A percentile compares a stretch with the other conserved stretches of the same genome.
phyloP scores from a whole-genome alignment of 2,797 vertebrate species.

The Petrocephalus schoutedeni region DNA sequence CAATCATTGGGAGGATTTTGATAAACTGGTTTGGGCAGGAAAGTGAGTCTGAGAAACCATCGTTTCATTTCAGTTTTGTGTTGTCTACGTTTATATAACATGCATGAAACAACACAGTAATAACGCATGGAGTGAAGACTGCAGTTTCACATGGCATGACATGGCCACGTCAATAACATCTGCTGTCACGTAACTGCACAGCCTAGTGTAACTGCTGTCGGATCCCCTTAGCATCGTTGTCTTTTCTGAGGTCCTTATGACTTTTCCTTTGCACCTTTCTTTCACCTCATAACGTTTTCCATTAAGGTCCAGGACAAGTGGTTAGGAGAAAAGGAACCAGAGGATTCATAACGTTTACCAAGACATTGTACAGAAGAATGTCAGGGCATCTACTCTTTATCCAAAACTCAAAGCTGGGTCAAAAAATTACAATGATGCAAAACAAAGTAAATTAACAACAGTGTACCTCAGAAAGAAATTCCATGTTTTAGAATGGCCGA shows the following conservation, averaged over 20 bases:
- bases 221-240: not conserved
- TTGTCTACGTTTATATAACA: too few species aligned
- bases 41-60: not conserved
- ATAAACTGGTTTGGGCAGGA: not conserved
- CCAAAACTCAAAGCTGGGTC: not conserved
- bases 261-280: not conserved
- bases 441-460: not conserved
- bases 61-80: not conserved
- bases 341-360: not conserved
- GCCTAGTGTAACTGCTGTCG: not conserved
- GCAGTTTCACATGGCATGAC: not conserved
- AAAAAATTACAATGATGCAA: not conserved
- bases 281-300: not conserved
- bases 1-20: not conserved
- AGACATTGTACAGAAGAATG: not conserved
- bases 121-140: not conserved
- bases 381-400: not conserved
- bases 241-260: not conserved
- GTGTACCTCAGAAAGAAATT: not conserved
- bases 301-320: not conserved
- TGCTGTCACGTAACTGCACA: not conserved
- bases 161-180: not conserved
- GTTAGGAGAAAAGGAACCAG: not conserved
- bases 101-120: not conserved
- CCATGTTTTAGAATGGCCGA: not conserved